Percentiles rank a stretch among this genome's conserved stretches.
Evolutionary conservation across 2,888 invertebrate species (phyloP).

Genomic region (Automeris io): DNA sequence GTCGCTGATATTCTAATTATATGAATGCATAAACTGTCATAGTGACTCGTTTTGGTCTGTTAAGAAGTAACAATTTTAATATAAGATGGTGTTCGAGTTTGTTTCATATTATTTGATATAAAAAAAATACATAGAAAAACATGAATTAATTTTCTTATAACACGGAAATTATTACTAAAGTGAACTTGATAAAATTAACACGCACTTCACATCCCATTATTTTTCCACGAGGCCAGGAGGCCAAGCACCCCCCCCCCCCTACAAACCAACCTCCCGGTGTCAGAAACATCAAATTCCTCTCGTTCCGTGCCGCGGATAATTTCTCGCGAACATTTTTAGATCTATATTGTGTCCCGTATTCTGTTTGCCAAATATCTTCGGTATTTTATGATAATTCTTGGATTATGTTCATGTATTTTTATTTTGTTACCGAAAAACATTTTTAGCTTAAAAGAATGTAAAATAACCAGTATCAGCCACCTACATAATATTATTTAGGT

Average conservation of each 20-base stretch:
- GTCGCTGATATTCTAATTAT: too few relatives aligned
- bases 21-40: too few relatives aligned
- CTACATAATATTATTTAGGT: too few relatives aligned
- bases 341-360: background rate
- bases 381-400: constrained; percentile 1
- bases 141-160: background rate
- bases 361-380: constrained; percentile 1
- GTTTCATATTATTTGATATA: background rate
- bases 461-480: too few relatives aligned
- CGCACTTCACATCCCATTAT: constrained; percentile 2
- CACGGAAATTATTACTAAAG: background rate
- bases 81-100: too few relatives aligned
- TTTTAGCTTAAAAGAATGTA: too few relatives aligned
- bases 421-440: too few relatives aligned
- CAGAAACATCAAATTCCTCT: constrained; percentile 3
- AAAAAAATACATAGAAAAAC: too few relatives aligned
- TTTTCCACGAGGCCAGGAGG: constrained; percentile 1
- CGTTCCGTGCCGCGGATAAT: constrained; percentile 1
- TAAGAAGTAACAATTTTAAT: too few relatives aligned
- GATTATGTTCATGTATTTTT: background rate
- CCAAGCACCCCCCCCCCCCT: background rate
- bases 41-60: too few relatives aligned
- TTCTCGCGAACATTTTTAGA: constrained; percentile 1
- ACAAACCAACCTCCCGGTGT: background rate
- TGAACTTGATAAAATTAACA: constrained; percentile 2